Percentiles rank a stretch among this genome's conserved stretches.
Conservation (phyloP, 2,888 invertebrate species). For the Melanophora roralis region DNA sequence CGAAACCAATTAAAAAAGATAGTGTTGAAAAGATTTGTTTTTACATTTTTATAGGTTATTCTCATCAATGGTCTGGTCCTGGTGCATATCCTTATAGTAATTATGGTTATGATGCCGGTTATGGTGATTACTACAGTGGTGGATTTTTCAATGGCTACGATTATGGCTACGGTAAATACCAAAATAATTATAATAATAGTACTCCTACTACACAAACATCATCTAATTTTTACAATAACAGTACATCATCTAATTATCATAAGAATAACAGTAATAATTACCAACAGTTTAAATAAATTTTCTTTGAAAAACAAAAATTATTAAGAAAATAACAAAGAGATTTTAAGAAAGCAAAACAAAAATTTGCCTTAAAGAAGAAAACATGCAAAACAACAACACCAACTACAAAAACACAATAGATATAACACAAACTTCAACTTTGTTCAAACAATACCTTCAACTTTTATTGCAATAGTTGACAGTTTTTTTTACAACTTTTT, state of each 20-base stretch:
- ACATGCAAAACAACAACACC: conserved; percentile 30
- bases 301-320: background rate
- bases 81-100: conserved; percentile 85
- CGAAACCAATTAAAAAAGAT: background rate
- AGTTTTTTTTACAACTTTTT: background rate
- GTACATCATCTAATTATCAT: conserved; percentile 72
- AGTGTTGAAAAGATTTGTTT: background rate
- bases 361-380: conserved; percentile 25
- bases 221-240: conserved; percentile 75
- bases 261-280: conserved; percentile 75
- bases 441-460: conserved; percentile 1
- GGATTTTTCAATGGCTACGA: conserved; percentile 82
- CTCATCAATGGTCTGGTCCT: conserved; percentile 77
- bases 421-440: conserved; percentile 60
- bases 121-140: conserved; percentile 85
- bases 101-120: conserved; percentile 80
- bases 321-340: background rate
- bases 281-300: conserved; percentile 71
- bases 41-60: conserved; percentile 69
- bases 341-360: conserved; percentile 5
- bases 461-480: background rate
- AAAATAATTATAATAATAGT: conserved; percentile 74
- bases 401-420: conserved; percentile 50
- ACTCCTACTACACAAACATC: conserved; percentile 67
- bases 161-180: conserved; percentile 81